phyloP scores from a whole-genome alignment of 2,888 invertebrate species.

The Eucriotettix oculatus region DNA sequence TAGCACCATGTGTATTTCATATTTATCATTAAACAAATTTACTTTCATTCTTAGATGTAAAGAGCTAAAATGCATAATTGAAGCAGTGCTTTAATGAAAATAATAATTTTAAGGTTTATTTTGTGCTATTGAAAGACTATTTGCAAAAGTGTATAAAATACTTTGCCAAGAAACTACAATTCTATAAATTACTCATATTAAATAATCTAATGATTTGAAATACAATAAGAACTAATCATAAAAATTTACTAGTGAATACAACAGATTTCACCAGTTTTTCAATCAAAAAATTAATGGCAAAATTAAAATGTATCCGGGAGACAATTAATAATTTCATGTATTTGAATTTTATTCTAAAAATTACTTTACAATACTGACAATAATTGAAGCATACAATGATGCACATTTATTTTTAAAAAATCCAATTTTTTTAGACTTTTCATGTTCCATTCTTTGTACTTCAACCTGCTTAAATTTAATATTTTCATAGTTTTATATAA shows the following conservation, averaged over 20 bases:
- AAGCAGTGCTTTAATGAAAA: not conserved
- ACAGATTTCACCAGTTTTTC: too few relatives aligned
- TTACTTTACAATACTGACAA: conserved; percentile 13
- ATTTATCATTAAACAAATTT: not conserved
- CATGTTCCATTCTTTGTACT: conserved; percentile 2
- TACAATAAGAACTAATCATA: too few relatives aligned
- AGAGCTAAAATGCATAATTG: not conserved
- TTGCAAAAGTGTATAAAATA: too few relatives aligned
- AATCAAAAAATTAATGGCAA: too few relatives aligned
- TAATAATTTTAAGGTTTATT: not conserved
- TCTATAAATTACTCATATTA: not conserved
- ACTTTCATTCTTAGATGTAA: not conserved
- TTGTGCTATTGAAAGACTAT: not conserved
- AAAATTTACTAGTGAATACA: too few relatives aligned
- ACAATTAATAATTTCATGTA: conserved; percentile 7
- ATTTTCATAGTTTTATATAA: not conserved
- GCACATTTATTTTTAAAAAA: conserved; percentile 5
- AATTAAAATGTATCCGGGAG: too few relatives aligned
- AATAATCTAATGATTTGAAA: too few relatives aligned
- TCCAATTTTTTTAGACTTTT: not conserved
- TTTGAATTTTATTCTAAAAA: conserved; percentile 5
- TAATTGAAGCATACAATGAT: conserved; percentile 7
- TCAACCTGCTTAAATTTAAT: conserved; percentile 3
- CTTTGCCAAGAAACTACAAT: too few relatives aligned
- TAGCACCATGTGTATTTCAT: conserved; percentile 11